A percentile compares a stretch with the other conserved stretches of the same genome.
Conservation (phyloP, 2,113 vertebrate species). For the Dipodomys spectabilis region DNA sequence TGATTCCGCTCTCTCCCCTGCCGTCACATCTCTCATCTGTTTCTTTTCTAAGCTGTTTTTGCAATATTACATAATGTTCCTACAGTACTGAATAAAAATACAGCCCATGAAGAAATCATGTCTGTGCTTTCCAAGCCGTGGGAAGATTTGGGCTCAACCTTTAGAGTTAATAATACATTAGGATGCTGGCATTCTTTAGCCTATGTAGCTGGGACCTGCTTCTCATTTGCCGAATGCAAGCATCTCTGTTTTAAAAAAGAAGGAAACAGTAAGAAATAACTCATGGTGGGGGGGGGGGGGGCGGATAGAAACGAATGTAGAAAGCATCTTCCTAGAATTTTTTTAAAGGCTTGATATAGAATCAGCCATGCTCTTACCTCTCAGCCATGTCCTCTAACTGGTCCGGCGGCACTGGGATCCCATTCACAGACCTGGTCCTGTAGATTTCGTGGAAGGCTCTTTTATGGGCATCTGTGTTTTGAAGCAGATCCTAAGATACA, state of each 20-base stretch:
- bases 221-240: constrained; percentile 39
- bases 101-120: constrained; percentile 69
- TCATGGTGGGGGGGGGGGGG: not conserved
- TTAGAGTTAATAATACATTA: constrained; percentile 56
- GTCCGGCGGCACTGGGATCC: constrained; percentile 95
- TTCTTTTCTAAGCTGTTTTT: constrained; percentile 78
- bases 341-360: constrained; percentile 29
- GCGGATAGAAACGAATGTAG: constrained; percentile 28
- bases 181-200: constrained; percentile 43
- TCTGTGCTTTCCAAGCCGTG: constrained; percentile 66
- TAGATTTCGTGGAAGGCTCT: constrained; percentile 98
- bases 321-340: constrained; percentile 48
- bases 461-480: constrained; percentile 94
- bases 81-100: constrained; percentile 78
- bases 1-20: constrained; percentile 75
- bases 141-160: constrained; percentile 59
- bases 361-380: constrained; percentile 87
- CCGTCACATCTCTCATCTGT: constrained; percentile 82
- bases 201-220: constrained; percentile 19
- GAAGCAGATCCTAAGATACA: constrained; percentile 92
- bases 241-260: not conserved
- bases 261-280: not conserved
- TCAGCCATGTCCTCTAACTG: constrained; percentile 98
- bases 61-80: constrained; percentile 86
- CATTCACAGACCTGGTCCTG: constrained; percentile 94